These are phyloP conservation scores for Rattus rattus DNA, from an alignment of 2,113 vertebrate species.

Conservation along the genomic window DNA sequence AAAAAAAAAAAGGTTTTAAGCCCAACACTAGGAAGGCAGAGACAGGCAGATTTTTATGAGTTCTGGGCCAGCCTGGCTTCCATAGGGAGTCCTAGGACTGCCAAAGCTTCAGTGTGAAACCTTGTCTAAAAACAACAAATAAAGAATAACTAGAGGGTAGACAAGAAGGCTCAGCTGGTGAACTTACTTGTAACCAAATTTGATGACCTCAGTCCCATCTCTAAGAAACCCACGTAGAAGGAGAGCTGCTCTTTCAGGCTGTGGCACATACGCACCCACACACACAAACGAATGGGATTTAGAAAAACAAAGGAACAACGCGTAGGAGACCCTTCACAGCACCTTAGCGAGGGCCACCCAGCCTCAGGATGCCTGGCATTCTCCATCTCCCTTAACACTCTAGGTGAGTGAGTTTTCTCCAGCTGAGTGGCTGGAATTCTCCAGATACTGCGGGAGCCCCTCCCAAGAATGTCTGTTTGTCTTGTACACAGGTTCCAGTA, in stretches of 20 bases:
- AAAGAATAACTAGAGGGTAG: neutral
- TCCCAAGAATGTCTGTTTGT: slow-evolving; percentile 66
- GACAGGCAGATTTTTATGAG: neutral
- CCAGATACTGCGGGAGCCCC: slow-evolving; percentile 63
- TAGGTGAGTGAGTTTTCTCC: slow-evolving; percentile 58
- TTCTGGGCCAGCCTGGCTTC: neutral
- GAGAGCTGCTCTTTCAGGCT: neutral
- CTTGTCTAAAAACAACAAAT: neutral
- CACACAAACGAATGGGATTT: neutral
- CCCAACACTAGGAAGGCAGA: neutral
- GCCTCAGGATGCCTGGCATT: slow-evolving; percentile 61
- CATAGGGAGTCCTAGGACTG: neutral
- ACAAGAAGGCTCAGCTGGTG: neutral
- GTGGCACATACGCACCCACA: neutral
- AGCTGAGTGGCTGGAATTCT: slow-evolving; percentile 67
- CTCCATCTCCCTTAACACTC: neutral
- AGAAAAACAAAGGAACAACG: neutral
- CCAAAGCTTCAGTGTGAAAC: neutral
- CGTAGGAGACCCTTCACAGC: neutral
- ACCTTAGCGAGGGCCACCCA: neutral
- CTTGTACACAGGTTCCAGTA: slow-evolving; percentile 10
- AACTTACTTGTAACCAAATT: neutral
- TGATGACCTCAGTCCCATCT: neutral
- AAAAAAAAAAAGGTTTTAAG: neutral
- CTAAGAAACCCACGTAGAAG: neutral